A percentile compares a stretch with the other conserved stretches of the same genome.
phyloP scores from a whole-genome alignment of 2,113 vertebrate genomes.

The Gallinago undulata region DNA sequence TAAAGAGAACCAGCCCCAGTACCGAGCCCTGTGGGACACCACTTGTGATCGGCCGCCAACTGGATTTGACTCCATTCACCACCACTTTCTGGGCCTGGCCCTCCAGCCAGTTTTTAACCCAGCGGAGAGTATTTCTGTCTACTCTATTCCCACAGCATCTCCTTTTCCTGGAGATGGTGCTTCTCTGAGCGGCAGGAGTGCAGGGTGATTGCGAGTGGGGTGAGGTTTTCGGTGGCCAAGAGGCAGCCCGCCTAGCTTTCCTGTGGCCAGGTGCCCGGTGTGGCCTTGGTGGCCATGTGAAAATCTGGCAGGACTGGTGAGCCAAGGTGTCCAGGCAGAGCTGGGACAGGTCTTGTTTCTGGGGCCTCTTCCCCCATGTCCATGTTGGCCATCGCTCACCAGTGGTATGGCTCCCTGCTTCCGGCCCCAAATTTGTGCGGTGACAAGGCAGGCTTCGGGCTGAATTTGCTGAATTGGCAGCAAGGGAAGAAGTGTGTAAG shows the following conservation, averaged over 20 bases:
- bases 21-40: no score
- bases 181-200: background rate
- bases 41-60: no score
- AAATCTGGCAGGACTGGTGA: background rate
- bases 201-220: rapidly evolving
- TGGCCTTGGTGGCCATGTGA: background rate
- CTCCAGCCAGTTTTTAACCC: no score
- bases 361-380: background rate
- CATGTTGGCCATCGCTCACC: rapidly evolving
- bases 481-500: background rate
- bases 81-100: no score
- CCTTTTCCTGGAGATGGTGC: background rate
- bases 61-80: no score
- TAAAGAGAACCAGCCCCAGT: no score
- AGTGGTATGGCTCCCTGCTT: background rate
- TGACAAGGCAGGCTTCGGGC: background rate
- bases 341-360: background rate
- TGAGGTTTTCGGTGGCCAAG: background rate
- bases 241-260: background rate
- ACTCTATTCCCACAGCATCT: background rate
- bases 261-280: rapidly evolving
- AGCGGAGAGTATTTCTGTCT: no score
- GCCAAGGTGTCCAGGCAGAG: background rate
- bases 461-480: background rate
- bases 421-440: background rate